A percentile compares a stretch with the other conserved stretches of the same genome.
These are phyloP conservation scores for Hypotaenidia philippensis DNA, from an alignment of 2,797 vertebrate genomes.

Conservation along the genomic window DNA sequence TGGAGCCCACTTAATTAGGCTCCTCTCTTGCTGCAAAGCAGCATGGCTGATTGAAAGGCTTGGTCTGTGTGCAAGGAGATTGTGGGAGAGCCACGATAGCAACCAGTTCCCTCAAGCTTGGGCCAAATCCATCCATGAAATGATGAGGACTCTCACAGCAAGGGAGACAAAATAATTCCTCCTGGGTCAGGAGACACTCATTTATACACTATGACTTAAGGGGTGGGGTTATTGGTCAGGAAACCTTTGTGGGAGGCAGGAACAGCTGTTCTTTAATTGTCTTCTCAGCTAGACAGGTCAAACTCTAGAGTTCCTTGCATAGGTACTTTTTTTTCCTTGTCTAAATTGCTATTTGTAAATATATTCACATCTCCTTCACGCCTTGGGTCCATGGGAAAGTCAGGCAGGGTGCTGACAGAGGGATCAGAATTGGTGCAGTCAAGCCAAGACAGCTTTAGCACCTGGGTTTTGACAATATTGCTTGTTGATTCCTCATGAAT, in stretches of 20 bases:
- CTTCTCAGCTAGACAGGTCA: neutral
- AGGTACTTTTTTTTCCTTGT: neutral
- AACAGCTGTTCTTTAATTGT: neutral
- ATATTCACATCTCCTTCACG: neutral
- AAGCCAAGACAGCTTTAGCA: neutral
- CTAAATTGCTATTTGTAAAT: neutral
- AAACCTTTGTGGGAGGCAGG: neutral
- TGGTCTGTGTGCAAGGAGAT: neutral
- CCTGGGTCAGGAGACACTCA: neutral
- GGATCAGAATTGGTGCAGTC: neutral
- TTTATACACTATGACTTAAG: neutral
- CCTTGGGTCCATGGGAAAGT: neutral
- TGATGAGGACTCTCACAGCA: neutral
- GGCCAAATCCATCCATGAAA: neutral
- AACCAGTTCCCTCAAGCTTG: neutral
- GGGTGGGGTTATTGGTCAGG: neutral
- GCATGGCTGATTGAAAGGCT: neutral
- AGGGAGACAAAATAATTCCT: slow-evolving; percentile 1
- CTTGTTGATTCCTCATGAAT: neutral
- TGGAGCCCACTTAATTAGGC: neutral
- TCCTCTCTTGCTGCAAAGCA: neutral
- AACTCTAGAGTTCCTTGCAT: neutral
- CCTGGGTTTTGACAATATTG: neutral
- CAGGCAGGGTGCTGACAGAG: neutral
- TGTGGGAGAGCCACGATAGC: neutral